Base-by-base conservation (phyloP, 2,113 vertebrate species). In the Poeciliopsis turrubarensis region DNA sequence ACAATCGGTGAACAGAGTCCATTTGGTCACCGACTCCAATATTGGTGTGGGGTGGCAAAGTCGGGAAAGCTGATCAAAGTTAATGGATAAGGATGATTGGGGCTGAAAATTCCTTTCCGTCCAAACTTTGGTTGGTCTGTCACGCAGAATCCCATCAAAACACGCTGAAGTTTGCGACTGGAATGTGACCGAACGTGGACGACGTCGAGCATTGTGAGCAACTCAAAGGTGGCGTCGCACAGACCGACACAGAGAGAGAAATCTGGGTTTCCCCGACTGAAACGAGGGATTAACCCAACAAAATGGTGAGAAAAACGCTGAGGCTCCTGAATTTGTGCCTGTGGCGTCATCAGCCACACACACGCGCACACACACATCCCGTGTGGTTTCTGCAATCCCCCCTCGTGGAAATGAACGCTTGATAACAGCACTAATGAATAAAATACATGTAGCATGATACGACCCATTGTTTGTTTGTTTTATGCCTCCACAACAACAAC, bases 281-380 rank as follows among this genome's bases (percentile, higher is more conserved):
- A 91, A 94, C 87, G 81, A 87, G 87, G 85, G 84, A 90, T 90
- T 87, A 90, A 82, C 84, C 80, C 78, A 77, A 91, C 87, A 89
- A 89, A 91, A 89, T 89, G 82, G 75, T 87, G 83, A 81, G 77
- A 92, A 92, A 92, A 92, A 60, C 91, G 90, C 90, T 92, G 93
- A 92, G 89, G 81, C 88, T 91, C 80, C 85, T 83, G 81, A 90
- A 89, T 89, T 87, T 79, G 83, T 84, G 90, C 90, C 92, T 79
- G 78, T 92, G 90, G 90, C 89, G 72, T 81, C 82, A 88, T 87
- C 80, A 75, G 72, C 70, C 79, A 71, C 79, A 72, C 32, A 74
- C 37, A 72, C 72, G 69, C 73, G 37, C 34, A 37, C 34, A 37
- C 34, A 74, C 73, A 44, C 51, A 73, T 69, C 60, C 72, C 78